Base-by-base conservation (phyloP, 1,140 invertebrate species). In the Scaptodrosophila lebanonensis region DNA sequence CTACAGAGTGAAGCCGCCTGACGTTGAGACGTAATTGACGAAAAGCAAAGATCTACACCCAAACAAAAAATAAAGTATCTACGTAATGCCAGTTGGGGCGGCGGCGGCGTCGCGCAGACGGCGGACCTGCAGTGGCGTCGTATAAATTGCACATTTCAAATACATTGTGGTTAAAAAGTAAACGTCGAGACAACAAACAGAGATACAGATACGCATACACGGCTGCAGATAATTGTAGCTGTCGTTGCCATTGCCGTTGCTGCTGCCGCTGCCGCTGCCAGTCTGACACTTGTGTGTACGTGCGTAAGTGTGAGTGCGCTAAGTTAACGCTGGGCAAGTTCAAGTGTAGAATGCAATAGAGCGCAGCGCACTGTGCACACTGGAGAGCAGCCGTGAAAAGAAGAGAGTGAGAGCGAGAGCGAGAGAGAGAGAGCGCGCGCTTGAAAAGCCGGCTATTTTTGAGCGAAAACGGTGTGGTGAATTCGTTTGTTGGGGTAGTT, bases 121-220 rank as follows among this genome's bases (percentile, higher is more conserved):
- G 49, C 44, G 35, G n/a, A n/a, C n/a, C n/a, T n/a, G n/a, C n/a
- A n/a, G n/a, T 32, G 49, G 27, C 54, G 68, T 44, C 54, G 52
- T 82, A 67, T 70, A 83, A 82, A 82, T 83, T 82, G 76, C 76
- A 82, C 75, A 82, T 82, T 82, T 79, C 56, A 57, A 82, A 82
- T 75, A 82, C 75, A 83, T 75, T 82, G 75, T 82, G 70, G 62
- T 67, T 83, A 82, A 83, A 82, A 82, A 75, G 76, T 83, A 75
- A 83, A 50, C 58, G 49, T 66, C 52, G 52, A 66, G 42, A 52
- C 35, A 70, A 61, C 61, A 56, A 59, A 60, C 35, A 60, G 22
- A 64, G 25, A 69, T 51, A 64, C 60, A 68, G 22, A 57, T 38
- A 72, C 53, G 56, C 36, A 62, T 42, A 68, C 49, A 52, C 16